These are phyloP conservation scores for Xestobium rufovillosum DNA, from an alignment of 2,888 invertebrate genomes.

Conservation along the genomic window DNA sequence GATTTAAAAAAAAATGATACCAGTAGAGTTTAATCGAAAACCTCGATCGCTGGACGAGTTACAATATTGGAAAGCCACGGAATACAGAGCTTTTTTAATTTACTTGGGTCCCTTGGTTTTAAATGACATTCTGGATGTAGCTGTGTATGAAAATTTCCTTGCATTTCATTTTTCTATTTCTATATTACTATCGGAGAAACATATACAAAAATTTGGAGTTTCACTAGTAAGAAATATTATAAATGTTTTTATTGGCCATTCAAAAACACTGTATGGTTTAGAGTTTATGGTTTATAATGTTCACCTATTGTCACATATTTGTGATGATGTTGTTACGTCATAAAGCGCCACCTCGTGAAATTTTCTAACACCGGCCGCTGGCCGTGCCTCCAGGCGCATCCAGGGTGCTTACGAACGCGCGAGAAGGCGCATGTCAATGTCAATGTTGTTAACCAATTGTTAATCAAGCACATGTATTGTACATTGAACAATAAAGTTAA, in stretches of 20 bases:
- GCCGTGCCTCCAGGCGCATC: too few species aligned
- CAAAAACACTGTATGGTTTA: slow-evolving; percentile 10
- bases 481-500: too few species aligned
- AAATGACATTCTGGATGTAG: slow-evolving; percentile 14
- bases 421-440: too few species aligned
- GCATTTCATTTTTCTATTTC: slow-evolving; percentile 9
- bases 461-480: too few species aligned
- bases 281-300: slow-evolving; percentile 11
- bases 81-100: slow-evolving; percentile 15
- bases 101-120: too few species aligned
- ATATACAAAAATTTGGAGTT: slow-evolving; percentile 6
- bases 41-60: slow-evolving; percentile 12
- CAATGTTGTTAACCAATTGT: too few species aligned
- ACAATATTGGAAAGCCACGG: slow-evolving; percentile 16
- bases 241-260: slow-evolving; percentile 14
- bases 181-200: too few species aligned
- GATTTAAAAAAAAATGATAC: slow-evolving; percentile 11
- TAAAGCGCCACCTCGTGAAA: too few species aligned
- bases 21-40: slow-evolving; percentile 15
- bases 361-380: too few species aligned
- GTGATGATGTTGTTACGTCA: too few species aligned
- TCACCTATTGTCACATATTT: slow-evolving; percentile 13
- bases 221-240: slow-evolving; percentile 10
- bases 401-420: too few species aligned
- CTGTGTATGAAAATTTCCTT: slow-evolving; percentile 12